phyloP scores from a whole-genome alignment of 2,888 invertebrate genomes.

The Lacanobia wlatinum region DNA sequence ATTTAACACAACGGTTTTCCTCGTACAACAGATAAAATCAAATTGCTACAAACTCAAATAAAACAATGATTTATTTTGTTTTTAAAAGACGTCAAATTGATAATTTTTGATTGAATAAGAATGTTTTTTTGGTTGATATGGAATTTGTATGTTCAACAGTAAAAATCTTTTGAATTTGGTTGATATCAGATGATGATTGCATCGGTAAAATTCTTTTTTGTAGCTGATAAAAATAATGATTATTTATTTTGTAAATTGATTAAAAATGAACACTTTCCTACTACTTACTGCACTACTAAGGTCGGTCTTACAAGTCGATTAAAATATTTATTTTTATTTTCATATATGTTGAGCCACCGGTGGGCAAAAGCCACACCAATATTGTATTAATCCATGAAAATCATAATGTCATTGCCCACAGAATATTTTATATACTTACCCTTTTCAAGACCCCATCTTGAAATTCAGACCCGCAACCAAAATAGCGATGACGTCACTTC shows the following conservation, averaged over 20 bases:
- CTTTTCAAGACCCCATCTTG: neutral
- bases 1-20: conserved; percentile 28
- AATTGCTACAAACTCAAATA: conserved; percentile 8
- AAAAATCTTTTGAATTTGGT: neutral
- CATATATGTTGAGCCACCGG: no score
- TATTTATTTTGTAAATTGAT: neutral
- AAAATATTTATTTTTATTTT: no score
- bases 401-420: no score
- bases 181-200: neutral
- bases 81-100: neutral
- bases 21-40: conserved; percentile 34
- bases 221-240: neutral
- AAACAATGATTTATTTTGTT: conserved; percentile 10
- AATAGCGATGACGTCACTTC: conserved; percentile 11
- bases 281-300: no score
- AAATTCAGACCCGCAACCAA: neutral
- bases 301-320: no score
- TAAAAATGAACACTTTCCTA: neutral
- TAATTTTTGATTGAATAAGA: neutral
- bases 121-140: neutral
- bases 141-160: neutral
- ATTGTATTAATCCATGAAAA: no score
- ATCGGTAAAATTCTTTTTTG: neutral
- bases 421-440: no score
- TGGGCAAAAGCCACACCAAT: no score